Evolutionary conservation across 2,113 vertebrate species (phyloP).

Genomic region (Spea bombifrons): DNA sequence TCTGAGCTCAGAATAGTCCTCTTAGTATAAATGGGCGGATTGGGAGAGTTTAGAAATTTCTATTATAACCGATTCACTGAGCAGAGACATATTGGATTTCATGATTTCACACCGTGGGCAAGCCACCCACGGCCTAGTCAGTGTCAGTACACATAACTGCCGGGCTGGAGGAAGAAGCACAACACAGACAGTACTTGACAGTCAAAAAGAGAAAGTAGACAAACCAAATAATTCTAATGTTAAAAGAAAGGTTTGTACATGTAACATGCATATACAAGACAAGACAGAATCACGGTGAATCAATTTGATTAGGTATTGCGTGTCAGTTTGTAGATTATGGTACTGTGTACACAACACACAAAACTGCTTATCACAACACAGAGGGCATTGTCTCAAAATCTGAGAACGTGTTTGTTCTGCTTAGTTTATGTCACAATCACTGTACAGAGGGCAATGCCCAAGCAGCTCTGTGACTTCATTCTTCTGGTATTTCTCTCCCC

Average conservation of each 20-base stretch:
- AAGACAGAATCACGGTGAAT: neutral
- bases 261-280: neutral
- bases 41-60: too few relatives aligned
- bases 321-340: neutral
- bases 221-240: too few relatives aligned
- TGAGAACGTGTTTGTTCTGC: constrained; percentile 37
- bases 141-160: too few relatives aligned
- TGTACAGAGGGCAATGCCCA: constrained; percentile 44
- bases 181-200: too few relatives aligned
- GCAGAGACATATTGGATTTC: too few relatives aligned
- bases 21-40: too few relatives aligned
- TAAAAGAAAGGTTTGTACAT: neutral
- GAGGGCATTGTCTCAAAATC: constrained; percentile 37
- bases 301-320: neutral
- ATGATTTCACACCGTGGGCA: too few relatives aligned
- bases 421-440: constrained; percentile 38
- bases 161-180: too few relatives aligned
- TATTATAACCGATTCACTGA: too few relatives aligned
- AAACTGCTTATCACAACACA: constrained; percentile 35
- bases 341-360: constrained; percentile 25
- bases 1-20: too few relatives aligned
- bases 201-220: too few relatives aligned
- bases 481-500: constrained; percentile 44
- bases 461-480: constrained; percentile 37
- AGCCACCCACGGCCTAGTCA: too few relatives aligned